These are phyloP conservation scores for Callithrix jacchus DNA, from an alignment of 2,113 vertebrate genomes.

Conservation along the genomic window DNA sequence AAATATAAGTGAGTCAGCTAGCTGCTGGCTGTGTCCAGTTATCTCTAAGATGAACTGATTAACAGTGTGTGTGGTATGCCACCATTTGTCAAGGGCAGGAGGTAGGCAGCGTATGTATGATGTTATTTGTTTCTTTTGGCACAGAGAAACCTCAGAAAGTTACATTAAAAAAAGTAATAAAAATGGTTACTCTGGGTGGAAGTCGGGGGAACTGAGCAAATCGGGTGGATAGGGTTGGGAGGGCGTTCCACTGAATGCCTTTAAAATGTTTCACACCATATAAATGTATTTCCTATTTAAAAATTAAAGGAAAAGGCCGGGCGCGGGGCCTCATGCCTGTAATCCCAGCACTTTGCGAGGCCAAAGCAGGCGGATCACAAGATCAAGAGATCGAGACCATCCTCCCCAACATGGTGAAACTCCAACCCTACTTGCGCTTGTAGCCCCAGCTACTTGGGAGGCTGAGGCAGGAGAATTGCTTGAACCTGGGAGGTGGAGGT, in stretches of 20 bases:
- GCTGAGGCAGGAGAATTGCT: neutral
- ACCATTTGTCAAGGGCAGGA: neutral
- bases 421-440: neutral
- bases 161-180: neutral
- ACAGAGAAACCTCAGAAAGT: neutral
- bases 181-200: neutral
- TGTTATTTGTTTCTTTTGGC: constrained; percentile 16
- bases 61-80: neutral
- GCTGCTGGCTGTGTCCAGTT: neutral
- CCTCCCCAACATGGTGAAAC: neutral
- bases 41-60: constrained; percentile 30
- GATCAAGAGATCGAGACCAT: neutral
- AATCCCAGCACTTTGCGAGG: neutral
- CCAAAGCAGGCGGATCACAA: neutral
- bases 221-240: neutral
- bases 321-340: neutral
- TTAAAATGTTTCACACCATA: neutral
- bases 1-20: constrained; percentile 11
- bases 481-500: neutral
- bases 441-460: neutral
- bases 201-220: neutral
- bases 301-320: neutral
- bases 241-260: neutral
- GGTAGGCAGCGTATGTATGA: neutral
- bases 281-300: neutral